Evolutionary conservation across 2,888 invertebrate genomes (phyloP).

Genomic region (Synergus laeviventris): DNA sequence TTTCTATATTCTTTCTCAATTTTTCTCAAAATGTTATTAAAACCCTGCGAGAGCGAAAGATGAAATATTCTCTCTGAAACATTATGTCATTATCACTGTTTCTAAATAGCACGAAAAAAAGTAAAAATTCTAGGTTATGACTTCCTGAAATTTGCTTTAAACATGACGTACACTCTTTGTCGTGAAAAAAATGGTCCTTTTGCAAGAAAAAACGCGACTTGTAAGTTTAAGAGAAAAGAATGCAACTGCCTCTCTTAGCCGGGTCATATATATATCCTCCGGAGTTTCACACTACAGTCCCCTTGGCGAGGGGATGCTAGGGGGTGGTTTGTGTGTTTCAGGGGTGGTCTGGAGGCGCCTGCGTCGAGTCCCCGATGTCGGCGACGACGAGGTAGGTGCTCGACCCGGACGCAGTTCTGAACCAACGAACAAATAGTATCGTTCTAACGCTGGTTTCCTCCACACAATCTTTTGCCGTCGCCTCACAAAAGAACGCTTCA

Average conservation of each 20-base stretch:
- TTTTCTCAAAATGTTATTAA: no score
- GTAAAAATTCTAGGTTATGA: no score
- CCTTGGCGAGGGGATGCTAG: constrained; percentile 45
- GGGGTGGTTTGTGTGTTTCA: constrained; percentile 55
- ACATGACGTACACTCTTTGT: no score
- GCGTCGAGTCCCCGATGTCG: constrained; percentile 73
- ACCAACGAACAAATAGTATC: constrained; percentile 55
- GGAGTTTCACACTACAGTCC: neutral
- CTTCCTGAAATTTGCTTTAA: no score
- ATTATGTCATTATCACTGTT: no score
- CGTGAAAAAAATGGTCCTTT: no score
- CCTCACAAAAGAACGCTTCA: neutral
- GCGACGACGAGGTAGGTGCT: constrained; percentile 68
- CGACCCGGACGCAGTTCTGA: constrained; percentile 72
- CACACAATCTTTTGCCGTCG: constrained; percentile 15
- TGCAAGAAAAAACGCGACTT: neutral
- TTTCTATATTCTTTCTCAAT: no score
- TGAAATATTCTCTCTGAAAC: no score
- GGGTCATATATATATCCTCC: constrained; percentile 28
- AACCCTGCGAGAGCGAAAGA: no score
- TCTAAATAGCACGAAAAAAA: no score
- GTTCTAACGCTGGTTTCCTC: constrained; percentile 44
- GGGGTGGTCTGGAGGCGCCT: constrained; percentile 67
- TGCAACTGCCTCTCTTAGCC: constrained; percentile 23
- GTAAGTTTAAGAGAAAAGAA: neutral